These are phyloP conservation scores for Notoglanidium macrostoma DNA, from an alignment of 2,797 vertebrate genomes.

Conservation along the genomic window DNA sequence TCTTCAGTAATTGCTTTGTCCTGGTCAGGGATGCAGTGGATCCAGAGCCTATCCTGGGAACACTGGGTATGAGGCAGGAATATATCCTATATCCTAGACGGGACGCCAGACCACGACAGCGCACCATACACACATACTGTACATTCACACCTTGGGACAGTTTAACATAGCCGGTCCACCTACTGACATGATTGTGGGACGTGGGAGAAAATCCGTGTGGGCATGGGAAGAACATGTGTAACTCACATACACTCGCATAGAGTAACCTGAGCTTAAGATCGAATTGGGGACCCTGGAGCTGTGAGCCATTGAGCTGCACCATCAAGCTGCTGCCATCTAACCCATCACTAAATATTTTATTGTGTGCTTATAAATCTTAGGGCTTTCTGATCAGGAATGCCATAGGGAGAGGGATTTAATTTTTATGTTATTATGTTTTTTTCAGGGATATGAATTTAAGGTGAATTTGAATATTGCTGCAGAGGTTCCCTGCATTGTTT, in stretches of 20 bases:
- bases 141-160: background rate
- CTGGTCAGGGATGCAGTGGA: background rate
- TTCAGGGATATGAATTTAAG: too few species aligned
- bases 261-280: background rate
- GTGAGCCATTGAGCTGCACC: background rate
- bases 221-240: background rate
- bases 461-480: background rate
- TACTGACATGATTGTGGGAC: background rate
- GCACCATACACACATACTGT: background rate
- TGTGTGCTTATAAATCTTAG: background rate
- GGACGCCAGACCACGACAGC: background rate
- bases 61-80: background rate
- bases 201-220: background rate
- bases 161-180: background rate
- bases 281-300: conserved; percentile 1
- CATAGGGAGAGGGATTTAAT: background rate
- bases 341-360: conserved; percentile 4
- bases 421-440: background rate
- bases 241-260: background rate
- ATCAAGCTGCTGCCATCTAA: background rate
- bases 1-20: background rate
- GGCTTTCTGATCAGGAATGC: background rate
- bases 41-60: background rate
- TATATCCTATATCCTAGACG: background rate
- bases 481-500: background rate